phyloP scores from a whole-genome alignment of 2,888 invertebrate genomes.

The Sesia apiformis region DNA sequence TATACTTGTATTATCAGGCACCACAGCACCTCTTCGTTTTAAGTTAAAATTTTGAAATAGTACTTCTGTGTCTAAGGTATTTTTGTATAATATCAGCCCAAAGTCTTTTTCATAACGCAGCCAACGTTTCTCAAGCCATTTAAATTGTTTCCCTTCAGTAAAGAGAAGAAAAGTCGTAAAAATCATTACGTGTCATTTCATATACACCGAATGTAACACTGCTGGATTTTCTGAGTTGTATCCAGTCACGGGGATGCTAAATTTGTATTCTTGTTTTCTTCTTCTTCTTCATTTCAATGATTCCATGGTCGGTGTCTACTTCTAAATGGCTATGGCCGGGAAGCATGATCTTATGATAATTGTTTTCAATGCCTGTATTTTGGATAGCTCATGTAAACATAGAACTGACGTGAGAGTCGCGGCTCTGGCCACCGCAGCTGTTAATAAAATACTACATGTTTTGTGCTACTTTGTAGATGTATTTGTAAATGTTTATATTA shows the following conservation, averaged over 20 bases:
- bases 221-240: constrained; percentile 4
- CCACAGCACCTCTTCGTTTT: not conserved
- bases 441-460: constrained; percentile 9
- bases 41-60: not conserved
- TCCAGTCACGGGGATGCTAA: constrained; percentile 7
- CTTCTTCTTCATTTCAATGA: too few relatives aligned
- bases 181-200: constrained; percentile 4
- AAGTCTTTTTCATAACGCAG: constrained; percentile 1
- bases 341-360: constrained; percentile 12
- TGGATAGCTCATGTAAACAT: constrained; percentile 13
- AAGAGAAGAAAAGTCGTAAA: constrained; percentile 1
- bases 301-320: constrained; percentile 11
- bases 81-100: not conserved
- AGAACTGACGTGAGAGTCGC: constrained; percentile 12
- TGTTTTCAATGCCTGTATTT: constrained; percentile 3
- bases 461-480: constrained; percentile 1
- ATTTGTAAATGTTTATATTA: constrained; percentile 7
- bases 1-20: not conserved
- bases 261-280: constrained; percentile 6
- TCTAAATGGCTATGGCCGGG: constrained; percentile 12
- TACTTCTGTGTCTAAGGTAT: not conserved
- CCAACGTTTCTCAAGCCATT: constrained; percentile 1
- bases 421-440: constrained; percentile 14
- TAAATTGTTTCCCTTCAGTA: not conserved
- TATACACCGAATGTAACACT: constrained; percentile 3